A percentile compares a stretch with the other conserved stretches of the same genome.
Conservation (phyloP, 2,113 vertebrate species). For the Lutjanus erythropterus region DNA sequence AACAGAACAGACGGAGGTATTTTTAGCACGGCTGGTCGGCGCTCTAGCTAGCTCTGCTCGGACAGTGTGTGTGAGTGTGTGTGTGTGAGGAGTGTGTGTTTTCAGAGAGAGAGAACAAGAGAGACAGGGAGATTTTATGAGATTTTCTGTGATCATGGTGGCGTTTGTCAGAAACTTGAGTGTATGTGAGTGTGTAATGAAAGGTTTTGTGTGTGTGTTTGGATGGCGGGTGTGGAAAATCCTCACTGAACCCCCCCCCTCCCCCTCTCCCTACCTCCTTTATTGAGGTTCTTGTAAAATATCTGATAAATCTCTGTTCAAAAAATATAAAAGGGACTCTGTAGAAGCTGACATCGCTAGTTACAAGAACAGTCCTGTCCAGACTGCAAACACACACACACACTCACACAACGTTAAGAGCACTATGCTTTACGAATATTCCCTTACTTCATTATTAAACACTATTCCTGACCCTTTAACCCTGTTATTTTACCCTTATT, state of each 20-base stretch:
- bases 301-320: conserved; percentile 90
- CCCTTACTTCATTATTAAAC: neutral
- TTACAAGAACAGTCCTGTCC: neutral
- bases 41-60: conserved; percentile 82
- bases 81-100: conserved; percentile 38
- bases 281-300: conserved; percentile 88
- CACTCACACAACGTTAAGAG: neutral
- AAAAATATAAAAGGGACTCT: conserved; percentile 85
- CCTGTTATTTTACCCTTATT: neutral
- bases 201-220: conserved; percentile 15
- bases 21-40: conserved; percentile 91
- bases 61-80: conserved; percentile 53
- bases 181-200: conserved; percentile 4
- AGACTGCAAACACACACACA: conserved; percentile 24
- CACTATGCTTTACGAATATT: neutral
- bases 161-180: conserved; percentile 26
- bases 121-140: conserved; percentile 46
- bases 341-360: conserved; percentile 67
- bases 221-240: conserved; percentile 76
- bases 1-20: conserved; percentile 95
- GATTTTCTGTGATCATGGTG: conserved; percentile 47
- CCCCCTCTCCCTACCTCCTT: conserved; percentile 66
- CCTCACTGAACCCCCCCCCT: conserved; percentile 15
- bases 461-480: conserved; percentile 4
- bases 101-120: conserved; percentile 23